Evolutionary conservation across 2,888 invertebrate species (phyloP).

Genomic region (Lasioglossum leucozonium): DNA sequence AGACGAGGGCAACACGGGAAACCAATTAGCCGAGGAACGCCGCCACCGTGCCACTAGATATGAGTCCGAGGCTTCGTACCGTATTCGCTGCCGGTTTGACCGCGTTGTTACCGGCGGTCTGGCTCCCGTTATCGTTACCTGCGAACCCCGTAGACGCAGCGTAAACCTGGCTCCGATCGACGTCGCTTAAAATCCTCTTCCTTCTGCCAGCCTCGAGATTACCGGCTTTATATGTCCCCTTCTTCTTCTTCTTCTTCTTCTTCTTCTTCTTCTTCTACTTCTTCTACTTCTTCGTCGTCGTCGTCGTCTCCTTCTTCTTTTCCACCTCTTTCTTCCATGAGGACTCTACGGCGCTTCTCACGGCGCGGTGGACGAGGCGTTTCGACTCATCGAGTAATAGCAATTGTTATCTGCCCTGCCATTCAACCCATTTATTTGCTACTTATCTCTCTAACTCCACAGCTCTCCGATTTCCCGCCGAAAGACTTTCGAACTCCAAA

Average conservation of each 20-base stretch:
- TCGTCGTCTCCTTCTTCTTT: background rate
- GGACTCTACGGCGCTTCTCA: background rate
- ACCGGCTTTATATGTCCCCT: slow-evolving; percentile 31
- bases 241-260: background rate
- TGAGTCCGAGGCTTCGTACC: slow-evolving; percentile 65
- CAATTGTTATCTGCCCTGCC: background rate
- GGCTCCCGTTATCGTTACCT: slow-evolving; percentile 69
- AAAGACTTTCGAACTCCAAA: background rate
- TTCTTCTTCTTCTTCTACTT: background rate
- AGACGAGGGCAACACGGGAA: slow-evolving; percentile 82
- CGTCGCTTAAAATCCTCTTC: slow-evolving; percentile 63
- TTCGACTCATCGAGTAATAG: background rate
- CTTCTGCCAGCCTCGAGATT: slow-evolving; percentile 30
- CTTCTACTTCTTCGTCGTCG: background rate
- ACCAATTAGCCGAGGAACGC: slow-evolving; percentile 83
- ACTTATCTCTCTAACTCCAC: background rate
- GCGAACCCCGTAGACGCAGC: slow-evolving; percentile 61
- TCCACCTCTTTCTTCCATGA: background rate
- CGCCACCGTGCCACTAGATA: slow-evolving; percentile 77
- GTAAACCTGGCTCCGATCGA: slow-evolving; percentile 50
- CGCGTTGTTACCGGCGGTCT: slow-evolving; percentile 62
- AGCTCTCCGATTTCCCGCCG: background rate
- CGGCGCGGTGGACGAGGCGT: background rate
- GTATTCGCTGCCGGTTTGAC: slow-evolving; percentile 54
- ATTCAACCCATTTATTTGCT: background rate